Percentiles rank a stretch among this genome's conserved stretches.
Evolutionary conservation across 2,113 vertebrate genomes (phyloP).

Genomic region (Antechinus flavipes): DNA sequence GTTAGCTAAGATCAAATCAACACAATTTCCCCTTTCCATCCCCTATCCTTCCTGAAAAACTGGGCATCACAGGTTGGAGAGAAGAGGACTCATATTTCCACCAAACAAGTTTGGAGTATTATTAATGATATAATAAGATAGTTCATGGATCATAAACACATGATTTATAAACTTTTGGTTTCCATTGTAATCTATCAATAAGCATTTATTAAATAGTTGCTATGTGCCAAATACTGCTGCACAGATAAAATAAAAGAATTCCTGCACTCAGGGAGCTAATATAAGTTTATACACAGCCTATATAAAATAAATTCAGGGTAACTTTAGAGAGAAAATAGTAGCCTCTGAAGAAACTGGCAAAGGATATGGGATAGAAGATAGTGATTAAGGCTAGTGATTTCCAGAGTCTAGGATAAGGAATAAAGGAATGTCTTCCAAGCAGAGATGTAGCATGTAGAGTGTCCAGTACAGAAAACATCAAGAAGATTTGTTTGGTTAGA

Average conservation of each 20-base stretch:
- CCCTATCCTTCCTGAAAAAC: neutral
- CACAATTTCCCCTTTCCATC: neutral
- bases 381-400: neutral
- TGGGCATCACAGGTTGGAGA: neutral
- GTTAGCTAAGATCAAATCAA: neutral
- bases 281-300: neutral
- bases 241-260: neutral
- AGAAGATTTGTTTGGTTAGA: neutral
- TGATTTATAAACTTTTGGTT: neutral
- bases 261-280: neutral
- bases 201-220: neutral
- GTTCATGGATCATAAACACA: neutral
- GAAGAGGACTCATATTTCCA: neutral
- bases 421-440: neutral
- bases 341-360: neutral
- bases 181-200: neutral
- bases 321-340: neutral
- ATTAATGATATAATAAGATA: no score
- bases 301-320: neutral
- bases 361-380: neutral
- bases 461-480: neutral
- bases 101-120: neutral
- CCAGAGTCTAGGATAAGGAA: neutral
- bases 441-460: neutral
- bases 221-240: neutral